A percentile compares a stretch with the other conserved stretches of the same genome.
Conservation (phyloP, 2,797 vertebrate genomes). For the Rhabdomys pumilio region DNA sequence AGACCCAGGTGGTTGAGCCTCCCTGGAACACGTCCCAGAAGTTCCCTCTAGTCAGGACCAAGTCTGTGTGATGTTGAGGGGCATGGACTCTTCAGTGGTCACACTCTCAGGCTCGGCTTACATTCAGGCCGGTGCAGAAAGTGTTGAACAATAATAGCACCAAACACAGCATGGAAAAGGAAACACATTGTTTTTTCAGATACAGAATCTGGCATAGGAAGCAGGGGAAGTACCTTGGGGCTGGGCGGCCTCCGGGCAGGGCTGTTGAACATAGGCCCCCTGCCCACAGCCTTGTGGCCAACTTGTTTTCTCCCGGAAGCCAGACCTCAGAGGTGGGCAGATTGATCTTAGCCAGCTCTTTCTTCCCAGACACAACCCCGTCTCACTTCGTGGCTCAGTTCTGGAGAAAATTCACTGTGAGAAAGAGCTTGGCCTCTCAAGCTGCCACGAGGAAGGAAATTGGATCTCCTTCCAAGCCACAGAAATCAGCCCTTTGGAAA, state of each 20-base stretch:
- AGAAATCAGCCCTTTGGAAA: slow-evolving; percentile 45
- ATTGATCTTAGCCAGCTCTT: slow-evolving; percentile 67
- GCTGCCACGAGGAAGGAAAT: slow-evolving; percentile 71
- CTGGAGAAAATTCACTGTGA: slow-evolving; percentile 33
- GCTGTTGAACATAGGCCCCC: slow-evolving; percentile 52
- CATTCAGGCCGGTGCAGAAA: slow-evolving; percentile 62
- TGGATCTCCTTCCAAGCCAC: slow-evolving; percentile 38
- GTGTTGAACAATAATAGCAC: slow-evolving; percentile 68
- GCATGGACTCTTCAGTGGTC: neutral
- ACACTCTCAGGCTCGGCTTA: neutral
- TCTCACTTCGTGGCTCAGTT: slow-evolving; percentile 57
- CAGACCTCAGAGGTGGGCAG: slow-evolving; percentile 82
- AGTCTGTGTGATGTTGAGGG: neutral
- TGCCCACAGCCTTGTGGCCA: slow-evolving; percentile 41
- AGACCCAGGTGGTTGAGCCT: neutral
- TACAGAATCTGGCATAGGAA: slow-evolving; percentile 81
- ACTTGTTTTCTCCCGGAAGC: slow-evolving; percentile 62
- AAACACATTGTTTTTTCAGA: slow-evolving; percentile 86
- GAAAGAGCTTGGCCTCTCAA: slow-evolving; percentile 63
- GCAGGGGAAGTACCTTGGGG: slow-evolving; percentile 73
- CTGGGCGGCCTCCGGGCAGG: slow-evolving; percentile 57
- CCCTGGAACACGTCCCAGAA: neutral
- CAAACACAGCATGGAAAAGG: slow-evolving; percentile 81
- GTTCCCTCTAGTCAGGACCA: neutral
- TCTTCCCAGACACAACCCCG: slow-evolving; percentile 76